Conservation (phyloP, 2,113 vertebrate genomes). For the Edolisoma coerulescens region DNA sequence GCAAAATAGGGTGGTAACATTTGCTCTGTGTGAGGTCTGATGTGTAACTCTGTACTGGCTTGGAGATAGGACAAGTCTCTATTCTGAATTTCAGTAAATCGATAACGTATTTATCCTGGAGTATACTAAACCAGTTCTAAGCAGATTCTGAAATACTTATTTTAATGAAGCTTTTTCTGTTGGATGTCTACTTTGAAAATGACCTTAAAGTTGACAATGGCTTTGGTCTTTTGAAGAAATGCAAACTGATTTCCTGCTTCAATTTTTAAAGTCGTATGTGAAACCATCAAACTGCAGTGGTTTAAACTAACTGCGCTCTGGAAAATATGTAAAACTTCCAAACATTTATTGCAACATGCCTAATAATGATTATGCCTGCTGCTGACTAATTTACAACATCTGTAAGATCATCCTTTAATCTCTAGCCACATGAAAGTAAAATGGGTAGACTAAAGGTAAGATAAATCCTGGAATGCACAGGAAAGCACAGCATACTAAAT, state of each 20-base stretch:
- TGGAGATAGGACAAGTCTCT: conserved; percentile 91
- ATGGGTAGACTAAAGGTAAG: conserved; percentile 55
- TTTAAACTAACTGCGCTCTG: conserved; percentile 67
- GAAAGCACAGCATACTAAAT: conserved; percentile 28
- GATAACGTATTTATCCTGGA: conserved; percentile 82
- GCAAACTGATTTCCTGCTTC: conserved; percentile 65
- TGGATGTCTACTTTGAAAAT: conserved; percentile 6
- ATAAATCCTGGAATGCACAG: conserved; percentile 52
- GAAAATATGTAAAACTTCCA: conserved; percentile 71
- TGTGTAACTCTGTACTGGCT: conserved; percentile 90
- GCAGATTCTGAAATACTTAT: conserved; percentile 65
- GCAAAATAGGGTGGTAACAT: conserved; percentile 81
- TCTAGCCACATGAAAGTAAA: conserved; percentile 66
- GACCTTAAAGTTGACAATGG: conserved; percentile 54
- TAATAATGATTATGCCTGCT: conserved; percentile 70
- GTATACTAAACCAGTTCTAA: conserved; percentile 81
- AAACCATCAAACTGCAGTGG: conserved; percentile 63
- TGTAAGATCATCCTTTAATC: conserved; percentile 75
- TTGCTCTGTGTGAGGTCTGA: conserved; percentile 95
- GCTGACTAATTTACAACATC: conserved; percentile 75
- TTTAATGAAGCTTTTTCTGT: conserved; percentile 35
- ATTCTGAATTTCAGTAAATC: conserved; percentile 89
- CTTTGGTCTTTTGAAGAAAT: conserved; percentile 64
- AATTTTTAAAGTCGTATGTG: conserved; percentile 57
- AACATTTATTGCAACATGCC: conserved; percentile 68